phyloP scores from a whole-genome alignment of 2,888 invertebrate species.

The Pyrrhosoma nymphula region DNA sequence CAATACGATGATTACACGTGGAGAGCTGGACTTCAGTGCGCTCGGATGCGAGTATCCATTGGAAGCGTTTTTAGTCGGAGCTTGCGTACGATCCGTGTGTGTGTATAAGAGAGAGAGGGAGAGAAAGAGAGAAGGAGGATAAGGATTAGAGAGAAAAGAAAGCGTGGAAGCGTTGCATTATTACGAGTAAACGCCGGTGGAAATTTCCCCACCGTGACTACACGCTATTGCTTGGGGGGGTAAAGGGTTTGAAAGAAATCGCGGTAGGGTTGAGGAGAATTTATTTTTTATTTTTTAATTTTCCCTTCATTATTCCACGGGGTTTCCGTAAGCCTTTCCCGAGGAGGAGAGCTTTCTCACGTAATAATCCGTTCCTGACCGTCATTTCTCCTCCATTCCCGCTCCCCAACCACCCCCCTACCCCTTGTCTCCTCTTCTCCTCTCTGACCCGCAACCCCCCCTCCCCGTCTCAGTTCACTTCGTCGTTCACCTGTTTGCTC shows the following conservation, averaged over 20 bases:
- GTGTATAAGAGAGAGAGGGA: too few relatives aligned
- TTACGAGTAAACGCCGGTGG: neutral
- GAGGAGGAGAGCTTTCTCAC: slow-evolving; percentile 10
- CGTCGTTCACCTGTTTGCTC: neutral
- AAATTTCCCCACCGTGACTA: neutral
- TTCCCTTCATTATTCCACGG: neutral
- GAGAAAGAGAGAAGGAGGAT: too few relatives aligned
- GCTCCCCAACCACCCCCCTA: too few relatives aligned
- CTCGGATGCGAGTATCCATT: neutral
- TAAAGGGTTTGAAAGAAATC: neutral
- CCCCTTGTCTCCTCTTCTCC: too few relatives aligned
- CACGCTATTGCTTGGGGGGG: neutral
- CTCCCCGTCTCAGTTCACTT: too few relatives aligned
- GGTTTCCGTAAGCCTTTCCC: neutral
- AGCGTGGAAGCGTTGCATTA: neutral
- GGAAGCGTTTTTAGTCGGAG: neutral
- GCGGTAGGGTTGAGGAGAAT: neutral
- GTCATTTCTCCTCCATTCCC: too few relatives aligned
- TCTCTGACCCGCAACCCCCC: too few relatives aligned
- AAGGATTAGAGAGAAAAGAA: neutral
- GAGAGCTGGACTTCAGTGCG: neutral
- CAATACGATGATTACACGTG: neutral
- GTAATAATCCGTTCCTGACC: neutral
- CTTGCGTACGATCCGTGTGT: neutral
- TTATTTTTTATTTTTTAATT: neutral